These are phyloP conservation scores for Formica selysi DNA, from an alignment of 1,140 invertebrate species.

Conservation along the genomic window DNA sequence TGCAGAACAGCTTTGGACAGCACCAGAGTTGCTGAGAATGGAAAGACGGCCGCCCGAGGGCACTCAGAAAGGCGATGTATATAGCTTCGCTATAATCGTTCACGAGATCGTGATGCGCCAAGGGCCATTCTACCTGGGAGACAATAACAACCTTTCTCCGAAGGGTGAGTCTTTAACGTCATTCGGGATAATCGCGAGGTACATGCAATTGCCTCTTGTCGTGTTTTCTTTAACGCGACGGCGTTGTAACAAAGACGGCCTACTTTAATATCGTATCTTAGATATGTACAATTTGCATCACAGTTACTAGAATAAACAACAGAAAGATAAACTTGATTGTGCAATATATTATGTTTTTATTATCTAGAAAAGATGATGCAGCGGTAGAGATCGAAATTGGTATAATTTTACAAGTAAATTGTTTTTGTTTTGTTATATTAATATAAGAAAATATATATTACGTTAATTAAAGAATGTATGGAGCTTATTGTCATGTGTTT, in stretches of 20 bases:
- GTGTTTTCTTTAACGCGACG: not conserved
- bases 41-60: slow-evolving; percentile 90
- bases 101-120: slow-evolving; percentile 96
- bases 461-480: not conserved
- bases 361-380: not conserved
- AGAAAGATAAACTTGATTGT: not conserved
- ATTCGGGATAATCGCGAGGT: slow-evolving; percentile 15
- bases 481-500: not conserved
- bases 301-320: not conserved
- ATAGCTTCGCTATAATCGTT: slow-evolving; percentile 97
- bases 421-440: not conserved
- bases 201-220: slow-evolving; percentile 25
- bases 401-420: not conserved
- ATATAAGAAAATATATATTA: not conserved
- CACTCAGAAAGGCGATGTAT: slow-evolving; percentile 96
- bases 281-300: not conserved
- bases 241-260: not conserved
- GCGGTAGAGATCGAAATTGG: not conserved
- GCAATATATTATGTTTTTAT: not conserved
- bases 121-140: slow-evolving; percentile 94
- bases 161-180: slow-evolving; percentile 88
- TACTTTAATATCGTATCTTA: not conserved
- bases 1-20: slow-evolving; percentile 95
- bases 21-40: slow-evolving; percentile 95
- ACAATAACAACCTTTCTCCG: slow-evolving; percentile 88